These are phyloP conservation scores for Dione juno DNA, from an alignment of 2,888 invertebrate genomes.

Conservation along the genomic window DNA sequence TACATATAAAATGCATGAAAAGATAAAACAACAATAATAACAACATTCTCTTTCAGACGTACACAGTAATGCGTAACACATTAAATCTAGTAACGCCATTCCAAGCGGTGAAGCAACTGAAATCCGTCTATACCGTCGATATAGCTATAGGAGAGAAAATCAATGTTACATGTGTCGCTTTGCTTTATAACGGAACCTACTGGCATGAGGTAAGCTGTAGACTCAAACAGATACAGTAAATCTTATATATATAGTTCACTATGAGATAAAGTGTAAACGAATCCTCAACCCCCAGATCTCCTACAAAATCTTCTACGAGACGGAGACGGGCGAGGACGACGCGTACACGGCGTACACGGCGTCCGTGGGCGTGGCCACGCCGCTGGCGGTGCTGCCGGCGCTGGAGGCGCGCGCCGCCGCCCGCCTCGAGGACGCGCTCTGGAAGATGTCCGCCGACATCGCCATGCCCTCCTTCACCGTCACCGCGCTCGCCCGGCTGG, in stretches of 20 bases:
- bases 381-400: conserved; percentile 68
- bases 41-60: conserved; percentile 59
- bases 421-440: conserved; percentile 69
- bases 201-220: conserved; percentile 79
- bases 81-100: conserved; percentile 83
- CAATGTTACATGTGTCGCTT: conserved; percentile 74
- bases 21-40: no score
- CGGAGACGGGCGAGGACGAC: conserved; percentile 73
- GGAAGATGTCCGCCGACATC: conserved; percentile 74
- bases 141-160: conserved; percentile 71
- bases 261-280: no score
- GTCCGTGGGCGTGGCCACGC: conserved; percentile 68
- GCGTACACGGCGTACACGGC: conserved; percentile 71
- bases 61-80: conserved; percentile 82
- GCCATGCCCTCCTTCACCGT: conserved; percentile 76
- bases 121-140: conserved; percentile 78
- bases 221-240: no score
- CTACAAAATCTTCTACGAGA: conserved; percentile 69
- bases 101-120: conserved; percentile 73
- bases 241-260: no score
- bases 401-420: conserved; percentile 67
- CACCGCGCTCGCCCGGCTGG: conserved; percentile 69
- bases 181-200: conserved; percentile 75
- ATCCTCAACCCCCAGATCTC: conserved; percentile 62
- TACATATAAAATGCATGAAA: no score